Evolutionary conservation across 64 coral and sea anemone species (phyloP), one percentile per base, ranked within the genome.

Genomic region (Catalaphyllia jardinei): DNA sequence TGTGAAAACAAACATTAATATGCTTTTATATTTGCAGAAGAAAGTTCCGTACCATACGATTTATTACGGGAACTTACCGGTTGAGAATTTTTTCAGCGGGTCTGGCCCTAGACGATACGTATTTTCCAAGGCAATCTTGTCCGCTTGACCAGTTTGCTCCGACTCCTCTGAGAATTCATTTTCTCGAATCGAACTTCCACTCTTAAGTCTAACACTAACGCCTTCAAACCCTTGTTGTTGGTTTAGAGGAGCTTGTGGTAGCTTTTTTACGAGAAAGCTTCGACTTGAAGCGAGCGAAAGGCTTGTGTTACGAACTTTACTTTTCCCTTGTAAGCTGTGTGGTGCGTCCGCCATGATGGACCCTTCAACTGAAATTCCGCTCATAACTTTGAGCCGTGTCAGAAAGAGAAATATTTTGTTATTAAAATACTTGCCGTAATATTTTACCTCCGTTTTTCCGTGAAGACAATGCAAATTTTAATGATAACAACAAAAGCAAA

Each of bases 241-340:
- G 35, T 69, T 69, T 8, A 83, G 30, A 39, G 79, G 79, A 22
- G 79, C 60, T 83, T 65, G 62, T 4, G n/a, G 81, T 42, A 35
- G 81, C 16, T 85, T 85, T 38, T 69, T 71, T 12, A 63, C 81
- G 20, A 85, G 71, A 51, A 71, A 85, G 67, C 81, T 85, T 39
- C 63, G 81, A 20, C 22, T 85, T 15, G 81, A 71, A 71, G 81
- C 38, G 12, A 46, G n/a, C 19, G 35, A 22, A 71, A 71, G 19
- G 51, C 63, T 51, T 29, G 38, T 42, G 25, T 25, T 85, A 12
- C 62, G 35, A 85, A 51, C 22, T 71, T 85, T 85, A 51, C 14
- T 85, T 85, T 71, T 69, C 15, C 33, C 63, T 4, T 24, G 35
- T 10, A 31, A 49, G 20, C 29, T 35, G 10, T 52, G 42, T 7